Base-by-base conservation (phyloP, 1,140 invertebrate species). In the Lethocerus indicus region DNA sequence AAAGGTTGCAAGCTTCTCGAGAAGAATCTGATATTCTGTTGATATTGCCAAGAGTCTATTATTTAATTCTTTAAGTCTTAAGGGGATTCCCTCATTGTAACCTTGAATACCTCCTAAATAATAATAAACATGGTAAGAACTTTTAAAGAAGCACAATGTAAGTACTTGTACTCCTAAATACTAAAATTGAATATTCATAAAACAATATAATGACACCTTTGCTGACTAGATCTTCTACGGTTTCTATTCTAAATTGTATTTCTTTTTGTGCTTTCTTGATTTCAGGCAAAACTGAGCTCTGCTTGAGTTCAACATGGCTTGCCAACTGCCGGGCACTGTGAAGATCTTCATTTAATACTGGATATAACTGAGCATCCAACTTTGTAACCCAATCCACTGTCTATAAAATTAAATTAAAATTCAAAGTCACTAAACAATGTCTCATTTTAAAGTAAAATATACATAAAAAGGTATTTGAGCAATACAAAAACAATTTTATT, bases 361-460 rank as follows among this genome's bases (percentile, higher is more conserved):
- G 84, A 70, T 86, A 88, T 49, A 87, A 64, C 53, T 82, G 76
- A 45, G 73, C 71, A 58, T 82, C 76, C 56, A 83, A 70, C 63
- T 79, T 78, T n/a, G 76, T 74, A 54, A 80, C 76, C 72, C 74
- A 80, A 56, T 77, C 74, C 53, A 86, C 74, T 24, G 79, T 83
- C 83, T 87, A 63, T 0, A 64, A 64, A 56, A 57, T 57, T 58
- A 57, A n/a, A 26, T 21, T 41, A 2, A 18, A 13, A 9, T 32
- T n/a, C n/a, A n/a, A n/a, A n/a, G n/a, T n/a, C n/a, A n/a, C n/a
- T n/a, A n/a, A n/a, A n/a, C n/a, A n/a, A n/a, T n/a, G n/a, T n/a
- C n/a, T n/a, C n/a, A n/a, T n/a, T n/a, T n/a, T n/a, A n/a, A n/a
- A n/a, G n/a, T n/a, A n/a, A n/a, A n/a, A n/a, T n/a, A n/a, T n/a